These are phyloP conservation scores for Stegana nigrithorax DNA, from an alignment of 2,888 invertebrate species.

Conservation along the genomic window DNA sequence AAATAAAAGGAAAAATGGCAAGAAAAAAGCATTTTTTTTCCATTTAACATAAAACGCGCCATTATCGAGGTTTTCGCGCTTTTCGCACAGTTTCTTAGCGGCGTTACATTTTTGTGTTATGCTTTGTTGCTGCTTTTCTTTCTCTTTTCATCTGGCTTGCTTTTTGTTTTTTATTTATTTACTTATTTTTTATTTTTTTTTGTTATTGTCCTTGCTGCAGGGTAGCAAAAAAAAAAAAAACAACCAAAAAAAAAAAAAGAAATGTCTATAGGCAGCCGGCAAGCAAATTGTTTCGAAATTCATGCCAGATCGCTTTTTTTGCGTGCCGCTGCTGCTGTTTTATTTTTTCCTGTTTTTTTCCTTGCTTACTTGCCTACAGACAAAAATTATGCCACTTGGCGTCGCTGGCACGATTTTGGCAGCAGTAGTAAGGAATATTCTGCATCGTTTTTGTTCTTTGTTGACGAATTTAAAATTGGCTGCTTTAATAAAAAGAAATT, in stretches of 20 bases:
- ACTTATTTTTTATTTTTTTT: background rate
- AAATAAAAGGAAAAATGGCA: background rate
- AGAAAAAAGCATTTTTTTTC: slow-evolving; percentile 45
- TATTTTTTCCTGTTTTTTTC: background rate
- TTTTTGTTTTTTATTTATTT: background rate
- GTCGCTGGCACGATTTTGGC: too few species aligned
- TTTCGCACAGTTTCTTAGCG: background rate
- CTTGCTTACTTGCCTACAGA: slow-evolving; percentile 25
- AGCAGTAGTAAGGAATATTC: too few species aligned
- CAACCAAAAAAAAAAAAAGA: background rate
- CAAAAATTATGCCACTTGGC: slow-evolving; percentile 56
- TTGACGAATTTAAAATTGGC: too few species aligned
- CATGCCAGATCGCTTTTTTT: slow-evolving; percentile 14
- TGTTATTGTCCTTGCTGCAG: background rate
- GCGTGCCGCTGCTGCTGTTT: slow-evolving; percentile 7
- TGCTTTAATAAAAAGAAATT: background rate
- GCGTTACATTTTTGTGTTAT: background rate
- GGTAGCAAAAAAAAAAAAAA: background rate
- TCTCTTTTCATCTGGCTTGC: background rate
- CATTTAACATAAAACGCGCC: slow-evolving; percentile 59
- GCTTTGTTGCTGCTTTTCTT: background rate
- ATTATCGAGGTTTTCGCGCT: slow-evolving; percentile 37
- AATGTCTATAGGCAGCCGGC: background rate
- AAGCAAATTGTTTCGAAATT: slow-evolving; percentile 23
- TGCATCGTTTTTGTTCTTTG: too few species aligned